phyloP scores from a whole-genome alignment of 2,888 invertebrate genomes.

The Physocephala rufipes region DNA sequence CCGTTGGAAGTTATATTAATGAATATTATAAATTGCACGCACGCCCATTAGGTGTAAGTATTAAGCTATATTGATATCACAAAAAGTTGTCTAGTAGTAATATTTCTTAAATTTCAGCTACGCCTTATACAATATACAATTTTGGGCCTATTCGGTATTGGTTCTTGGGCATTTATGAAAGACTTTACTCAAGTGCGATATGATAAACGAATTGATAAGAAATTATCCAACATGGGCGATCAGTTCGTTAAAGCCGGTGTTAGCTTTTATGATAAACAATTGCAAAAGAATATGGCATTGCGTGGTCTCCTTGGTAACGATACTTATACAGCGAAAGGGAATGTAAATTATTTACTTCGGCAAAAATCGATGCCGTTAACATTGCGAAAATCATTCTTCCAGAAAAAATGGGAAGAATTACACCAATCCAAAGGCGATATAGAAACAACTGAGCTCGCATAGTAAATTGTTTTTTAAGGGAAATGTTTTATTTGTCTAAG shows the following conservation, averaged over 20 bases:
- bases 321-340: slow-evolving; percentile 74
- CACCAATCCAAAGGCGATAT: slow-evolving; percentile 35
- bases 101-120: slow-evolving; percentile 45
- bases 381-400: slow-evolving; percentile 74
- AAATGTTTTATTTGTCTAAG: too few relatives aligned
- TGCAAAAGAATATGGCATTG: slow-evolving; percentile 79
- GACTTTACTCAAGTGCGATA: slow-evolving; percentile 73
- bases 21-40: slow-evolving; percentile 68
- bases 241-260: slow-evolving; percentile 77
- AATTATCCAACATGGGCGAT: slow-evolving; percentile 70
- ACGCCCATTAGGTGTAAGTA: slow-evolving; percentile 66
- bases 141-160: slow-evolving; percentile 69
- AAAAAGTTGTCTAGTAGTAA: neutral
- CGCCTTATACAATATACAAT: slow-evolving; percentile 69
- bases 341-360: slow-evolving; percentile 74
- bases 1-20: slow-evolving; percentile 69
- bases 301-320: slow-evolving; percentile 74
- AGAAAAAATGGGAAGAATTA: slow-evolving; percentile 67
- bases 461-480: neutral
- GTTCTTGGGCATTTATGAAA: slow-evolving; percentile 72
- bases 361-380: slow-evolving; percentile 74
- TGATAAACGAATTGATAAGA: slow-evolving; percentile 73
- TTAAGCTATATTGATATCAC: neutral
- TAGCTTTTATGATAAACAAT: slow-evolving; percentile 78
- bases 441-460: neutral